These are phyloP conservation scores for Ascaphus truei DNA, from an alignment of 2,113 vertebrate species.

Conservation along the genomic window DNA sequence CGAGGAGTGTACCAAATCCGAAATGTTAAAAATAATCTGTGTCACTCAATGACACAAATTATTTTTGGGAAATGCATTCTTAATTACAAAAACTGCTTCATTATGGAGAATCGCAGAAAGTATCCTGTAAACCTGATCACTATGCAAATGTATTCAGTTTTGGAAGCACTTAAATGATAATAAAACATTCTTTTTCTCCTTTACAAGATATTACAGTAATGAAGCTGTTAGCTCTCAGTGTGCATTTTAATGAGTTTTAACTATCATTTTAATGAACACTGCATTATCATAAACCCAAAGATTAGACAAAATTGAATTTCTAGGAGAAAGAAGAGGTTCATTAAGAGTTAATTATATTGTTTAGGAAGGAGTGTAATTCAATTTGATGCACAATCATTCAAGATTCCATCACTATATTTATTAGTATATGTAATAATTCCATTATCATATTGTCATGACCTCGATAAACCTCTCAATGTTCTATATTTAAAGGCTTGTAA, in stretches of 20 bases:
- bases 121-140: constrained; percentile 64
- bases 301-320: constrained; percentile 84
- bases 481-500: no score
- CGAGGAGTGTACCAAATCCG: constrained; percentile 45
- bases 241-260: constrained; percentile 94
- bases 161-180: constrained; percentile 87
- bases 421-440: constrained; percentile 50
- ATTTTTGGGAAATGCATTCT: constrained; percentile 67
- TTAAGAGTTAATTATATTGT: constrained; percentile 87
- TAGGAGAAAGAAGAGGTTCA: constrained; percentile 68
- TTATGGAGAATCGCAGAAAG: constrained; percentile 65
- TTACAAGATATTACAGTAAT: constrained; percentile 84
- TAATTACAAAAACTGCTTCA: constrained; percentile 73
- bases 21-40: constrained; percentile 45
- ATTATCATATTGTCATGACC: constrained; percentile 55
- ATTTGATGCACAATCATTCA: constrained; percentile 52
- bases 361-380: constrained; percentile 62
- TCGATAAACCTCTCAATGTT: no score
- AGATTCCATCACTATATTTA: constrained; percentile 45
- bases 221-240: constrained; percentile 87
- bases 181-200: constrained; percentile 74
- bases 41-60: constrained; percentile 57
- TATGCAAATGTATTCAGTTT: constrained; percentile 87
- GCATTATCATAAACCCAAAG: constrained; percentile 84
- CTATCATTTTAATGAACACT: constrained; percentile 92